Evolutionary conservation across 1,140 invertebrate genomes (phyloP).

Genomic region (Bombus affinis): DNA sequence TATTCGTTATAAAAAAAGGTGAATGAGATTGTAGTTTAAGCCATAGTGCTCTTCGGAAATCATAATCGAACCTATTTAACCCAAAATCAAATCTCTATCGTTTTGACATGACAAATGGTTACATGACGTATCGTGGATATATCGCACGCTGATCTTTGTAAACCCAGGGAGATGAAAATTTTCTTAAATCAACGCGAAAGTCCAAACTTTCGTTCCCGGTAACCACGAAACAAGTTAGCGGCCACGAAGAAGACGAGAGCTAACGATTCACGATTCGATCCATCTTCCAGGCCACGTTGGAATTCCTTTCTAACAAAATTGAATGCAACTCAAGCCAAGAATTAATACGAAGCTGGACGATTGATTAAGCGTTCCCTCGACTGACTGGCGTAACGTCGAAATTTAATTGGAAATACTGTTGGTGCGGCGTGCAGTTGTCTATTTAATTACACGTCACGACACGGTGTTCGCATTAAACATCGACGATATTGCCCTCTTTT

Average conservation of each 20-base stretch:
- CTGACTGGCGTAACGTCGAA: background rate
- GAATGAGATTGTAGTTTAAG: too few relatives aligned
- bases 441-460: conserved; percentile 20
- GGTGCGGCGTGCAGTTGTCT: background rate
- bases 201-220: too few relatives aligned
- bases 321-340: too few relatives aligned
- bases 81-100: too few relatives aligned
- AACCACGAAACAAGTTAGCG: background rate
- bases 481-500: conserved; percentile 5
- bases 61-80: too few relatives aligned
- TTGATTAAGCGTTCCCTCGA: background rate
- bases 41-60: too few relatives aligned
- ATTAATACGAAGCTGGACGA: background rate
- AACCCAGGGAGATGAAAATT: too few relatives aligned
- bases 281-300: background rate
- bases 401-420: conserved; percentile 23
- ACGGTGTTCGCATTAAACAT: background rate
- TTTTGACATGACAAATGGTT: too few relatives aligned
- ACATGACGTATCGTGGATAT: too few relatives aligned
- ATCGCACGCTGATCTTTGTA: too few relatives aligned
- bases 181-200: too few relatives aligned
- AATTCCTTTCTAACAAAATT: background rate
- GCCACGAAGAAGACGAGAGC: background rate
- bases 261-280: background rate
- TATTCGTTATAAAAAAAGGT: too few relatives aligned